Evolutionary conservation across 2,113 vertebrate species (phyloP).

Genomic region (Oncorhynchus tshawytscha): DNA sequence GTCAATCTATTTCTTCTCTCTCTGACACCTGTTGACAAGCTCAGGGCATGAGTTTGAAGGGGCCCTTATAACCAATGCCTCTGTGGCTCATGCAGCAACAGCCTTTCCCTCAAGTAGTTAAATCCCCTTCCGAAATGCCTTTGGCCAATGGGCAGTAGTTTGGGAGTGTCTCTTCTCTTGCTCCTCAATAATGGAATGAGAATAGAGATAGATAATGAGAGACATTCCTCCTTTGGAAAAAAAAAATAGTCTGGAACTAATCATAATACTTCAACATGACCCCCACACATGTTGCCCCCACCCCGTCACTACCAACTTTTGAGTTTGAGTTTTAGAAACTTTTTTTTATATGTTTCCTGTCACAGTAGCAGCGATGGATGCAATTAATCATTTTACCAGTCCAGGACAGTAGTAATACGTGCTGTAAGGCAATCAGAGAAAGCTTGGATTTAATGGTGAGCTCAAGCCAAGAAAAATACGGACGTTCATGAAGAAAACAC

Average conservation of each 20-base stretch:
- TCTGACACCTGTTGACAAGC: slow-evolving; percentile 70
- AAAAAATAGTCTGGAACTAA: slow-evolving; percentile 3
- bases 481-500: neutral
- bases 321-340: neutral
- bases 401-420: neutral
- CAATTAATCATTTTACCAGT: slow-evolving; percentile 37
- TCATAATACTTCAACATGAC: slow-evolving; percentile 16
- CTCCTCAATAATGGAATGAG: slow-evolving; percentile 40
- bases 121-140: slow-evolving; percentile 53
- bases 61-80: slow-evolving; percentile 46
- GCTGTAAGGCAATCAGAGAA: slow-evolving; percentile 30
- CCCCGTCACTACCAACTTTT: neutral
- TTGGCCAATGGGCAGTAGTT: slow-evolving; percentile 67
- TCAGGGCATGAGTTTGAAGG: slow-evolving; percentile 38
- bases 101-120: slow-evolving; percentile 45
- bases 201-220: slow-evolving; percentile 40
- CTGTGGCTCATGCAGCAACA: slow-evolving; percentile 26
- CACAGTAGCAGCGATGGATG: slow-evolving; percentile 7
- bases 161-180: slow-evolving; percentile 64
- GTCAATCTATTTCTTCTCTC: slow-evolving; percentile 19
- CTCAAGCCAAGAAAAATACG: slow-evolving; percentile 36
- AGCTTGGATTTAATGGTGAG: slow-evolving; percentile 8
- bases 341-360: slow-evolving; percentile 6
- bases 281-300: neutral
- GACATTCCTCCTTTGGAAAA: slow-evolving; percentile 10